Evolutionary conservation across 2,113 vertebrate species (phyloP).

Genomic region (Microtus oregoni): DNA sequence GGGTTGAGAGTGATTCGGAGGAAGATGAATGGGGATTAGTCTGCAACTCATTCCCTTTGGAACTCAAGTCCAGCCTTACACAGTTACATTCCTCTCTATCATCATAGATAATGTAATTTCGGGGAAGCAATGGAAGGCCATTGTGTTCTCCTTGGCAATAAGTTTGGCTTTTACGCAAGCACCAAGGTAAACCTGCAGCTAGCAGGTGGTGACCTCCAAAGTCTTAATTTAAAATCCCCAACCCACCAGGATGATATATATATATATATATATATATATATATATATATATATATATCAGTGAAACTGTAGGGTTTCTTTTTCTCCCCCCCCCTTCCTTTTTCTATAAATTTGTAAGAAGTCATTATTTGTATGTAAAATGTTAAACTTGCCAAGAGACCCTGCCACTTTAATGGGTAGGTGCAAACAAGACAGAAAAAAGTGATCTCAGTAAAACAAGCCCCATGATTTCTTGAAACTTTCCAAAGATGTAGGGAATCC

Average conservation of each 20-base stretch:
- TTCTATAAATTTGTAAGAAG: not conserved
- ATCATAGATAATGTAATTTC: not conserved
- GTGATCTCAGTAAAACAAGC: not conserved
- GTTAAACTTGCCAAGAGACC: not conserved
- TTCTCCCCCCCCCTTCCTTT: not conserved
- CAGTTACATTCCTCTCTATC: not conserved
- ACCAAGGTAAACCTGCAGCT: not conserved
- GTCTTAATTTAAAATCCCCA: not conserved
- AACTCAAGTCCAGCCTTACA: not conserved
- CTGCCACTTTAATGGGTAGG: not conserved
- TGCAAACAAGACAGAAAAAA: not conserved
- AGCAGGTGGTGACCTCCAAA: not conserved
- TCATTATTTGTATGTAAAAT: conserved; percentile 4
- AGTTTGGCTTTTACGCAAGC: not conserved
- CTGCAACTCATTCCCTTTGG: not conserved
- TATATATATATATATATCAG: too few relatives aligned
- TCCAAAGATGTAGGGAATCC: not conserved
- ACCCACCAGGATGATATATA: not conserved
- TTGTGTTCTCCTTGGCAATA: not conserved
- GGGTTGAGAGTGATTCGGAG: not conserved
- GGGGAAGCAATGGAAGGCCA: too few relatives aligned
- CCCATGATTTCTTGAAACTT: not conserved
- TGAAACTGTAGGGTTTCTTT: not conserved
- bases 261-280: too few relatives aligned
- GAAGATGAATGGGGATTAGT: not conserved